Conservation (phyloP, 2,888 invertebrate species). For the Folsomia manolachei region DNA sequence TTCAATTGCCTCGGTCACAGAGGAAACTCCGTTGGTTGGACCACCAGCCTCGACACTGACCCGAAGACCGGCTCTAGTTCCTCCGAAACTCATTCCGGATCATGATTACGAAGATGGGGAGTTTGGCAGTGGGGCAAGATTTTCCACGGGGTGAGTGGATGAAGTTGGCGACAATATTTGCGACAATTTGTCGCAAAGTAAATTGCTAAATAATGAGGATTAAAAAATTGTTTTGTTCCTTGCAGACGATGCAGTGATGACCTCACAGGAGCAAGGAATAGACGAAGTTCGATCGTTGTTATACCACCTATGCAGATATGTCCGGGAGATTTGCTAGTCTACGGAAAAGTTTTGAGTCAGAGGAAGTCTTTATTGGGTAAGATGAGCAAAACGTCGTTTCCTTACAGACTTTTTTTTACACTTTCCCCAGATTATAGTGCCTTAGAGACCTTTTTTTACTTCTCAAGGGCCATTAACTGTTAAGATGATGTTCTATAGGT, state of each 20-base stretch:
- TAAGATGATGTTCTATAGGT: too few species aligned
- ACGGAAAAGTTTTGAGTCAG: constrained; percentile 56
- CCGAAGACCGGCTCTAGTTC: constrained; percentile 55
- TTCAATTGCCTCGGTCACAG: constrained; percentile 22
- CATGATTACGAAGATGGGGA: constrained; percentile 51
- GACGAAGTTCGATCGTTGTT: constrained; percentile 56
- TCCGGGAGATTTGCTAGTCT: constrained; percentile 57
- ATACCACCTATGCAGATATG: constrained; percentile 58
- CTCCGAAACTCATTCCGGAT: constrained; percentile 54
- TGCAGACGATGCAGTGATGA: constrained; percentile 47
- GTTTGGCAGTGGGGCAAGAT: constrained; percentile 24
- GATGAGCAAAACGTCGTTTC: too few species aligned
- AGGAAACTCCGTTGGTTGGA: constrained; percentile 51
- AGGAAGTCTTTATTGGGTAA: constrained; percentile 54
- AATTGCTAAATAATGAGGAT: constrained; percentile 8
- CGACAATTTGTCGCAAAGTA: too few species aligned
- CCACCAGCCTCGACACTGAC: constrained; percentile 55
- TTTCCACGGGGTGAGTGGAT: neutral
- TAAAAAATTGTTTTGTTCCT: neutral
- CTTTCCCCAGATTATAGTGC: too few species aligned
- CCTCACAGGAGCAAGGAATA: constrained; percentile 48
- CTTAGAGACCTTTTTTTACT: too few species aligned
- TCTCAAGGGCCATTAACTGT: too few species aligned
- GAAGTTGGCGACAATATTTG: neutral
- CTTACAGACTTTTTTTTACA: too few species aligned